phyloP scores from a whole-genome alignment of 2,113 vertebrate genomes.

The Geococcyx californianus region DNA sequence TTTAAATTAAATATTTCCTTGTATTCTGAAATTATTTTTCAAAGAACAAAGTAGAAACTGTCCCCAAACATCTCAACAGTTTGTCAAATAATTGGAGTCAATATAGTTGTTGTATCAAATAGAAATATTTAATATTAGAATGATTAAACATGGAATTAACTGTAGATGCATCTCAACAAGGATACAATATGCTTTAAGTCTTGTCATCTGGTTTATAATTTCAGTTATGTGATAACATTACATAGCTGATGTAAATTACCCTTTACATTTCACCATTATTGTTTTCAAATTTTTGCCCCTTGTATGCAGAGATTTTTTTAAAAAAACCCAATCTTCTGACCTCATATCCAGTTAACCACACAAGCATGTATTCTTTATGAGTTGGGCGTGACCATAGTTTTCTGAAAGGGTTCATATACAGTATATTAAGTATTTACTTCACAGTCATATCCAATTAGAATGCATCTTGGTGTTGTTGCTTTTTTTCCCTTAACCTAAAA shows the following conservation, averaged over 20 bases:
- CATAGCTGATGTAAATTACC: neutral
- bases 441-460: neutral
- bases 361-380: neutral
- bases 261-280: neutral
- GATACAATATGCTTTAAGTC: neutral
- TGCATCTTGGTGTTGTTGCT: neutral
- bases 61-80: neutral
- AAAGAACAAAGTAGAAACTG: neutral
- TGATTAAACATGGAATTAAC: neutral
- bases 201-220: neutral
- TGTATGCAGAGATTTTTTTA: neutral
- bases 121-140: neutral
- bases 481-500: neutral
- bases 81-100: neutral
- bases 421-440: neutral
- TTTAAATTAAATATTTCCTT: neutral
- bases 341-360: neutral
- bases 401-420: neutral
- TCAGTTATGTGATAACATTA: neutral
- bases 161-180: neutral
- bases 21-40: neutral
- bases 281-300: neutral
- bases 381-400: neutral
- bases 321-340: neutral
- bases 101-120: neutral